Conservation (phyloP, 2,113 vertebrate species). For the Stomatorhinus ivindoensis region DNA sequence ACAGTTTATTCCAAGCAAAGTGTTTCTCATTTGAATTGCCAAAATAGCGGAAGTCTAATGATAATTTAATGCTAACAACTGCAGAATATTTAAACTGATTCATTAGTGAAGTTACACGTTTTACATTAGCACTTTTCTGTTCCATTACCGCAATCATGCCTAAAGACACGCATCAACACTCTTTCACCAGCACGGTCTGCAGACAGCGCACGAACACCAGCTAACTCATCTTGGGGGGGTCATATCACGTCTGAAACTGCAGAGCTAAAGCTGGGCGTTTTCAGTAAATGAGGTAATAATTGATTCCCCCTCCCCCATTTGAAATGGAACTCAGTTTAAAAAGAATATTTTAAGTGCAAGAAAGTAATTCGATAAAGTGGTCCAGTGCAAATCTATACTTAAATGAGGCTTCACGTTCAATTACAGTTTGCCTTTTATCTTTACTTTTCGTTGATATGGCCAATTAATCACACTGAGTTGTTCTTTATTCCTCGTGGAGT, state of each 20-base stretch:
- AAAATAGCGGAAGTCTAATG: constrained; percentile 61
- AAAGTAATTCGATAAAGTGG: constrained; percentile 59
- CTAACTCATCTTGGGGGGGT: neutral
- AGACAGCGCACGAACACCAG: neutral
- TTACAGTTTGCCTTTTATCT: constrained; percentile 59
- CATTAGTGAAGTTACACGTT: constrained; percentile 63
- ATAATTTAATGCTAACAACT: constrained; percentile 66
- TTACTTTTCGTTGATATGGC: constrained; percentile 51
- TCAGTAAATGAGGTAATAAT: constrained; percentile 41
- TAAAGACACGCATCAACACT: constrained; percentile 25
- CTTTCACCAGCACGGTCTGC: neutral
- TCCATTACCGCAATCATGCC: constrained; percentile 46
- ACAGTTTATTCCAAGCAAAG: constrained; percentile 58
- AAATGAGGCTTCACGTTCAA: constrained; percentile 64
- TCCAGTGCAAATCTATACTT: constrained; percentile 59
- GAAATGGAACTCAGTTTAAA: constrained; percentile 49
- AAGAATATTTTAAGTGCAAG: constrained; percentile 53
- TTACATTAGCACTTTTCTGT: constrained; percentile 63
- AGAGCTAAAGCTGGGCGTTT: constrained; percentile 32
- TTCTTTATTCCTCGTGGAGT: constrained; percentile 46
- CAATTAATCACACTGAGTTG: constrained; percentile 54
- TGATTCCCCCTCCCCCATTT: constrained; percentile 38
- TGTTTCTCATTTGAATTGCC: constrained; percentile 58
- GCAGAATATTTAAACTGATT: constrained; percentile 57
- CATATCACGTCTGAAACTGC: neutral